Base-by-base conservation (phyloP, 2,888 invertebrate genomes). In the Spilarctia lutea region DNA sequence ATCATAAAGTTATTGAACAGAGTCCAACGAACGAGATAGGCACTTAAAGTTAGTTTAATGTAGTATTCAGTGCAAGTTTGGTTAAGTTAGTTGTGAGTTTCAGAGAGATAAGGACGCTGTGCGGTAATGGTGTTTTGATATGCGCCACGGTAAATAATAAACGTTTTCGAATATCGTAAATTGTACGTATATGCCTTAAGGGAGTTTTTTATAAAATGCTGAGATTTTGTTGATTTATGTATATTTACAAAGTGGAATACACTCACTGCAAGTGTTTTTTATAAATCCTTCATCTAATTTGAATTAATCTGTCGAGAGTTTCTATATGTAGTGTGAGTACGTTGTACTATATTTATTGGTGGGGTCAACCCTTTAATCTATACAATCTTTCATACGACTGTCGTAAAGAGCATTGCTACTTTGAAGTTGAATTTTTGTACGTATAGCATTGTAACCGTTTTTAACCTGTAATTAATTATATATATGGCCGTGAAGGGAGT, bases 21-120 rank as follows among this genome's bases (percentile, higher is more conserved):
- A 84, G 81, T 82, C 80, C 80, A 83, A 80, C 83, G 83, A 80
- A 79, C 83, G 76, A 86, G 89, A 90, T 88, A 87, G 88, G 86
- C 88, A 88, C 88, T 91, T 88, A 81, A 89, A 89, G 77, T 89
- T 83, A 87, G 88, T 90, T 90, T 88, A 88, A 88, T 87, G 85
- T 86, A 83, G 85, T 87, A 86, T 85, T 85, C 84, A 85, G 83
- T 81, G 80, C 79, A 89, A 90, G 85, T 90, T 87, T n/a, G 48
- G 56, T 35, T 65, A 72, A 72, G 39, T 75, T 68, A 71, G 73
- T 75, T 69, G 63, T 70, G 73, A 84, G 78, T 78, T 83, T 73
- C 60, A 82, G 56, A 7, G 68, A 75, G 83, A 84, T 83, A 84
- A 83, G 78, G 80, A 48, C 45, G 65, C 27, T 74, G 71, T 73